Base-by-base conservation (phyloP, 2,797 vertebrate genomes). In the Champsocephalus gunnari region DNA sequence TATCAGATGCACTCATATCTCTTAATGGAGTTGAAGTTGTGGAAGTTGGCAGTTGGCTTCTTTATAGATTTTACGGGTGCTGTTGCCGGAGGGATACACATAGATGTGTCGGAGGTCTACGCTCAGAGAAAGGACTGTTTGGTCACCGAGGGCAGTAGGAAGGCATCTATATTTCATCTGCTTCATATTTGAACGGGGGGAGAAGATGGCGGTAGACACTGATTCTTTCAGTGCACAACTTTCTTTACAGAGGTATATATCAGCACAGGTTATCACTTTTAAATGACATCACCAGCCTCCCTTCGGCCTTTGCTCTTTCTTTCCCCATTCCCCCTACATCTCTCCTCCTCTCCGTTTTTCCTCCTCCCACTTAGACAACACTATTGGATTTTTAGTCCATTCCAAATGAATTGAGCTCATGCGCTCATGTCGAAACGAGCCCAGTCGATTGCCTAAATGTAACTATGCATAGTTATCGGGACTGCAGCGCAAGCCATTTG, bases 381-480 rank as follows among this genome's bases (percentile, higher is more conserved):
- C 78, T 84, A 90, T 91, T 92, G 85, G 85, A 90, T 89, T 92
- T 90, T 90, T 88, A 86, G 87, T 87, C 87, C 77, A 81, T 92
- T 94, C 80, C 85, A 90, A 94, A 93, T 93, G 87, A 94, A 93
- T 94, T 86, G 90, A 92, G 87, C 81, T 67, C 78, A 66, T 61
- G 86, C 77, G 70, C 82, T 92, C 81, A 66, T 89, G 91, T 93
- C 71, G 77, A 92, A 95, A 93, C 76, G 83, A 93, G 92, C 90
- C 87, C 88, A 90, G 92, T 93, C 92, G 79, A 94, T 95, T 94
- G 94, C 86, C 89, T 91, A 94, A 93, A 94, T 94, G 92, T 94
- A 93, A 95, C 91, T 94, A 89, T 88, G 92, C 91, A 89, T 90
- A 91, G 92, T 94, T 93, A 92, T 93, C 84, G 59, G 88, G 83